These are phyloP conservation scores for Macrobrachium nipponense DNA, from an alignment of 1,140 invertebrate genomes.

Conservation along the genomic window DNA sequence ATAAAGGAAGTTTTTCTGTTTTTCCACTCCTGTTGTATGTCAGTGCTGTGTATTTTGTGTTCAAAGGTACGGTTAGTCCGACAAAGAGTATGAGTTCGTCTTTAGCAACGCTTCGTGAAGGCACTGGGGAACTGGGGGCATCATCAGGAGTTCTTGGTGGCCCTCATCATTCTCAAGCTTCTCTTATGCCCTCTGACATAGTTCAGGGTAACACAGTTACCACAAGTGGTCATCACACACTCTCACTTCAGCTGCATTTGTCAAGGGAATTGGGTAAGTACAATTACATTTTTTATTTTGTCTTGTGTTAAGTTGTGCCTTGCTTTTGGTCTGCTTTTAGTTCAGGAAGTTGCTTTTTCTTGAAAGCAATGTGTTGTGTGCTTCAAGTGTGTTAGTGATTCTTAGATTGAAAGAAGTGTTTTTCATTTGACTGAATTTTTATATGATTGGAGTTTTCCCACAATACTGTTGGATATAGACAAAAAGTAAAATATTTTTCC, in stretches of 20 bases:
- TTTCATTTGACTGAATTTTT: too few species aligned
- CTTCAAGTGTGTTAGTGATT: too few species aligned
- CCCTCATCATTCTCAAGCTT: conserved; percentile 33
- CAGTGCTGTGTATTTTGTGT: neutral
- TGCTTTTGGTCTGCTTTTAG: neutral
- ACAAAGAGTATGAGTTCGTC: conserved; percentile 67
- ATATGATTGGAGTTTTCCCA: too few species aligned
- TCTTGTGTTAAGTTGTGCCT: neutral
- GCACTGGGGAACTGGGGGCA: conserved; percentile 48
- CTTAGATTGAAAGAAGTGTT: too few species aligned
- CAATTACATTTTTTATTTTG: too few species aligned
- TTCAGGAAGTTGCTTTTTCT: too few species aligned
- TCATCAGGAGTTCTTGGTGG: conserved; percentile 39
- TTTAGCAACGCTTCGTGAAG: conserved; percentile 47
- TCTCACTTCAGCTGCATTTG: conserved; percentile 47
- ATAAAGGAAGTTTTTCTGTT: neutral
- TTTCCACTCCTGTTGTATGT: neutral
- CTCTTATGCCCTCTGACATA: conserved; percentile 45
- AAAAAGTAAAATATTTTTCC: too few species aligned
- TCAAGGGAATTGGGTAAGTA: conserved; percentile 54
- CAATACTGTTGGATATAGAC: too few species aligned
- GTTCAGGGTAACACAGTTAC: conserved; percentile 42
- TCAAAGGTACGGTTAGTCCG: conserved; percentile 65
- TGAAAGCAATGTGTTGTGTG: too few species aligned
- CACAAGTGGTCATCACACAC: conserved; percentile 42